Conservation (phyloP, 2,113 vertebrate species). For the Morone chrysops region DNA sequence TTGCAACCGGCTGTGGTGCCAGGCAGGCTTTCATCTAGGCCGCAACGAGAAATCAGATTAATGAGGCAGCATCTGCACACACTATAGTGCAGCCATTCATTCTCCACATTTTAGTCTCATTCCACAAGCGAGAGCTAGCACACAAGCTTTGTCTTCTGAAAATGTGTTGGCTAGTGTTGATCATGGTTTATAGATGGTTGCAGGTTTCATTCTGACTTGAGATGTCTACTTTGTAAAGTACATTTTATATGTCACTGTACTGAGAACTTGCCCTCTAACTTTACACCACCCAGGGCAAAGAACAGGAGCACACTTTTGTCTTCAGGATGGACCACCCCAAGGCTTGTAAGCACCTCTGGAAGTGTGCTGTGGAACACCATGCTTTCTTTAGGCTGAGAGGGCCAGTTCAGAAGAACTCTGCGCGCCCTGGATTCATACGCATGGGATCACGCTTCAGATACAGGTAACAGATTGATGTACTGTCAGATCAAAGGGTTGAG, state of each 20-base stretch:
- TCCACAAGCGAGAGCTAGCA: not conserved
- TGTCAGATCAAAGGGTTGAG: not conserved
- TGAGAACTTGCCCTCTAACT: not conserved
- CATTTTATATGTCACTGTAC: not conserved
- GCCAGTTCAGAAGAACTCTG: constrained; percentile 91
- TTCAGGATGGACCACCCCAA: constrained; percentile 98
- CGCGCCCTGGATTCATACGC: constrained; percentile 92
- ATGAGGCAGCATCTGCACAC: constrained; percentile 29
- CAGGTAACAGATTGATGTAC: constrained; percentile 83
- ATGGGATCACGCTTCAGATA: constrained; percentile 98
- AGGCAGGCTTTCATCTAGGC: constrained; percentile 20
- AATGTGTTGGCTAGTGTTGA: not conserved
- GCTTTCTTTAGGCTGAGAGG: constrained; percentile 97
- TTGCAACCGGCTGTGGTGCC: not conserved
- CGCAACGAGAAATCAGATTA: constrained; percentile 36
- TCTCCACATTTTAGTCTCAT: constrained; percentile 10
- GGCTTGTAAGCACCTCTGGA: constrained; percentile 99
- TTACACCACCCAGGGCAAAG: constrained; percentile 88
- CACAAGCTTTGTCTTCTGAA: constrained; percentile 2
- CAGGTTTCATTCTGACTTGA: not conserved
- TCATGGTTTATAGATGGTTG: not conserved
- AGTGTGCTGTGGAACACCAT: constrained; percentile 97
- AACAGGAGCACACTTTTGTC: constrained; percentile 98
- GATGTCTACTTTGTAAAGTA: not conserved
- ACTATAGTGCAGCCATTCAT: not conserved